phyloP scores from a whole-genome alignment of 2,797 vertebrate species.

The Siniperca undulata region DNA sequence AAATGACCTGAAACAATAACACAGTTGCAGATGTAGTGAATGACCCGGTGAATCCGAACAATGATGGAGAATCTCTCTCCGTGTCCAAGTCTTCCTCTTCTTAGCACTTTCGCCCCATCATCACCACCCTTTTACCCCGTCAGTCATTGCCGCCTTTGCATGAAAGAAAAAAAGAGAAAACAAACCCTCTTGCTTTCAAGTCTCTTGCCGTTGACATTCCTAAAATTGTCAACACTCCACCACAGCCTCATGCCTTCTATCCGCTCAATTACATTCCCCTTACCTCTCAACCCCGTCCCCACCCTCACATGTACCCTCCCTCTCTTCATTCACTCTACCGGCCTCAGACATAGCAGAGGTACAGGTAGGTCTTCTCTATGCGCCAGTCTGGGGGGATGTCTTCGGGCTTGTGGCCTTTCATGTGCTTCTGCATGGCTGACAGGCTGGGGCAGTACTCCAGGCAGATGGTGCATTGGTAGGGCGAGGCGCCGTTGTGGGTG shows the following conservation, averaged over 20 bases:
- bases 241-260: slow-evolving; percentile 35
- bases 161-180: slow-evolving; percentile 67
- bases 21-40: slow-evolving; percentile 78
- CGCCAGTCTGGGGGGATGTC: slow-evolving; percentile 98
- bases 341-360: slow-evolving; percentile 96
- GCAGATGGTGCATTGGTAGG: slow-evolving; percentile 99
- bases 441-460: slow-evolving; percentile 99
- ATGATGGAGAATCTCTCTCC: slow-evolving; percentile 73
- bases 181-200: slow-evolving; percentile 65
- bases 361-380: slow-evolving; percentile 99
- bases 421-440: slow-evolving; percentile 99
- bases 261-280: slow-evolving; percentile 67
- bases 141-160: slow-evolving; percentile 61
- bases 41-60: slow-evolving; percentile 83
- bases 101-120: slow-evolving; percentile 53
- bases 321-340: slow-evolving; percentile 55
- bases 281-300: slow-evolving; percentile 47
- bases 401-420: slow-evolving; percentile 98
- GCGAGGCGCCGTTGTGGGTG: slow-evolving; percentile 97
- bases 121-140: slow-evolving; percentile 40
- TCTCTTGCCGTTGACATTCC: slow-evolving; percentile 66
- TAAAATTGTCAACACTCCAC: slow-evolving; percentile 43
- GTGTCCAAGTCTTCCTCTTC: slow-evolving; percentile 74
- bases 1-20: slow-evolving; percentile 76
- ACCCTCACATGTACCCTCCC: slow-evolving; percentile 39